These are phyloP conservation scores for Physocephala rufipes DNA, from an alignment of 2,888 invertebrate species.

Conservation along the genomic window DNA sequence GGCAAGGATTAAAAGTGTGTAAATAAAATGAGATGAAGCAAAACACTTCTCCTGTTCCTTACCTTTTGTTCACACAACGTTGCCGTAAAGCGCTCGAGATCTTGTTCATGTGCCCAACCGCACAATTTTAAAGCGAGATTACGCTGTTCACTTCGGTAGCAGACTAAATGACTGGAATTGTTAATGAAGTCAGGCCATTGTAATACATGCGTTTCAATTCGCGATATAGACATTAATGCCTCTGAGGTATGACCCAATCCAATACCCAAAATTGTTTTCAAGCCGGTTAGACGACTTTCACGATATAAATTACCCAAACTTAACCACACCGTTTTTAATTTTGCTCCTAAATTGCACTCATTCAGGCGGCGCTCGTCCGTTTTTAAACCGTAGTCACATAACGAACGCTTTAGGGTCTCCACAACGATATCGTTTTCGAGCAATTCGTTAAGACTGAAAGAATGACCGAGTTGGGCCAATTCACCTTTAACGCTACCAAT, in stretches of 20 bases:
- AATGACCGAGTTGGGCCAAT: constrained; percentile 38
- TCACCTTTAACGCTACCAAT: constrained; percentile 40
- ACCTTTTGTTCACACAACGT: constrained; percentile 75
- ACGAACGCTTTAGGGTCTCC: constrained; percentile 74
- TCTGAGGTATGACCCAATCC: constrained; percentile 56
- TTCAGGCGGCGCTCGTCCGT: constrained; percentile 82
- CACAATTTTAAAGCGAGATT: constrained; percentile 85
- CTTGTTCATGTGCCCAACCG: constrained; percentile 88
- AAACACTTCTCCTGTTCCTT: background rate
- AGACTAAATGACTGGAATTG: constrained; percentile 58
- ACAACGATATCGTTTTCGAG: constrained; percentile 56
- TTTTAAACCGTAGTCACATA: constrained; percentile 79
- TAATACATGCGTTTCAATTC: constrained; percentile 59
- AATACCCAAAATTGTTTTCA: constrained; percentile 64
- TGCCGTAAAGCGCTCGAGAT: constrained; percentile 72
- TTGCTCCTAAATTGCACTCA: constrained; percentile 78
- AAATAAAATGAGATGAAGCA: constrained; percentile 4
- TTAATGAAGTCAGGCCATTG: constrained; percentile 65
- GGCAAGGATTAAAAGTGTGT: no score
- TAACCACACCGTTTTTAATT: constrained; percentile 83
- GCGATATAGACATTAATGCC: constrained; percentile 57
- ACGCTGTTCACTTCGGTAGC: constrained; percentile 70
- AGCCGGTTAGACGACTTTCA: constrained; percentile 74
- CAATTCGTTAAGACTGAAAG: constrained; percentile 48
- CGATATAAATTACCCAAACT: constrained; percentile 57